Evolutionary conservation across 2,888 invertebrate genomes (phyloP).

Genomic region (Blastobasis lacticolella): DNA sequence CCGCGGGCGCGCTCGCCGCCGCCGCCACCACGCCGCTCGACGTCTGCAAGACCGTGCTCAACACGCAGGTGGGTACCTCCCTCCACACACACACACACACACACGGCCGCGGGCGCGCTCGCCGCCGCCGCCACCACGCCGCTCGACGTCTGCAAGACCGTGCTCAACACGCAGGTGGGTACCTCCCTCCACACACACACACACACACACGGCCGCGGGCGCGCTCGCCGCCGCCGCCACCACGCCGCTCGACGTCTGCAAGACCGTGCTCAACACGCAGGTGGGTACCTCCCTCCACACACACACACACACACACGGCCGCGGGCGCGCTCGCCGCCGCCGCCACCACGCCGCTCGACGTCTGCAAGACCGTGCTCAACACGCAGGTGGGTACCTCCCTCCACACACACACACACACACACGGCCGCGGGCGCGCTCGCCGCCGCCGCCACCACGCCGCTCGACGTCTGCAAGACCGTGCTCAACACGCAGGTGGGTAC

Average conservation of each 20-base stretch:
- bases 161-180: constrained; percentile 89
- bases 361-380: constrained; percentile 24
- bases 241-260: constrained; percentile 80
- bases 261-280: constrained; percentile 80
- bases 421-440: constrained; percentile 89
- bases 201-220: constrained; percentile 89
- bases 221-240: constrained; percentile 94
- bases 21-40: constrained; percentile 96
- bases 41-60: constrained; percentile 94
- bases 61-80: constrained; percentile 92
- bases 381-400: constrained; percentile 77
- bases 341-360: background rate
- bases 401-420: background rate
- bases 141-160: constrained; percentile 96
- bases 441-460: constrained; percentile 94
- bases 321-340: constrained; percentile 77
- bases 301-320: too few relatives aligned
- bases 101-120: constrained; percentile 90
- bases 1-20: constrained; percentile 94
- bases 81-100: too few relatives aligned
- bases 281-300: background rate
- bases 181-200: constrained; percentile 78
- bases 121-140: constrained; percentile 97
- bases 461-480: constrained; percentile 96
- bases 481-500: constrained; percentile 77